These are phyloP conservation scores for Tokudaia muenninki DNA, from an alignment of 2,797 vertebrate species.

Conservation along the genomic window DNA sequence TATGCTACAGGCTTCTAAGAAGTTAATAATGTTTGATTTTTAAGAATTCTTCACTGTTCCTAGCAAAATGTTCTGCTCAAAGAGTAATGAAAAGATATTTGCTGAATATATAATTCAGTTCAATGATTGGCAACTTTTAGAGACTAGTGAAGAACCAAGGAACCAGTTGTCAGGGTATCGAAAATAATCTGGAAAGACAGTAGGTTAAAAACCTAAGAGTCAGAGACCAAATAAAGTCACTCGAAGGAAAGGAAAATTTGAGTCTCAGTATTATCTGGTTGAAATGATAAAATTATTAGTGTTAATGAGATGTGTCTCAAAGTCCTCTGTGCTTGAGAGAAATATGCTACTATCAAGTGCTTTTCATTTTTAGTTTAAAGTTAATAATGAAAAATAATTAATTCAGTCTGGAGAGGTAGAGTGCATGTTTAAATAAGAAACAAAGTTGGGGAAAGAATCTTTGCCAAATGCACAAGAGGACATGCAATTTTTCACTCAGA, in stretches of 20 bases:
- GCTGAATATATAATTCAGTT: constrained; percentile 3
- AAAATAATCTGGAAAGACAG: neutral
- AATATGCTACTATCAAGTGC: neutral
- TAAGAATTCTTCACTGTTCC: neutral
- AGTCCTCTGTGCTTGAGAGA: constrained; percentile 19
- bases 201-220: neutral
- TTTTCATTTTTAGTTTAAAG: neutral
- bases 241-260: neutral
- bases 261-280: neutral
- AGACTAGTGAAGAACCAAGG: neutral
- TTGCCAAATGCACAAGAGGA: neutral
- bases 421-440: neutral
- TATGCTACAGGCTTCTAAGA: neutral
- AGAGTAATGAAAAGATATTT: neutral
- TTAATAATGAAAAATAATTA: neutral
- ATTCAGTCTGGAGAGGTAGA: neutral
- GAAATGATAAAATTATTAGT: constrained; percentile 46
- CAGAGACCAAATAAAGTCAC: neutral
- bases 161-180: neutral
- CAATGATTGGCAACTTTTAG: constrained; percentile 18
- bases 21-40: neutral
- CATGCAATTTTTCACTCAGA: neutral
- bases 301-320: neutral
- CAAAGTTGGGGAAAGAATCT: neutral
- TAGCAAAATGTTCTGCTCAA: neutral